Conservation (phyloP, 2,797 vertebrate species). For the Capromys pilorides region DNA sequence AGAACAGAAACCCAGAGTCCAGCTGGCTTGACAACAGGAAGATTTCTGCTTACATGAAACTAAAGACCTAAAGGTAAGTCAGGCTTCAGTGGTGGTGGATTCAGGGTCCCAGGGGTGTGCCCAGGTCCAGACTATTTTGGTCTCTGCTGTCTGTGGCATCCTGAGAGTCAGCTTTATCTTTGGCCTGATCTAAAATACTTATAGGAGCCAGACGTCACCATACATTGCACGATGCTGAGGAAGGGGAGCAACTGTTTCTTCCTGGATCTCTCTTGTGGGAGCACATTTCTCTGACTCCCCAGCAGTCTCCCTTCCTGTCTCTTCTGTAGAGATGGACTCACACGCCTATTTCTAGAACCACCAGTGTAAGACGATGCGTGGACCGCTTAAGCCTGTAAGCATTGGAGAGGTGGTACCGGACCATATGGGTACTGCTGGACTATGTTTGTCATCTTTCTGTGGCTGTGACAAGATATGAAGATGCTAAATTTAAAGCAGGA, state of each 20-base stretch:
- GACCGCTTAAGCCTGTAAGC: not conserved
- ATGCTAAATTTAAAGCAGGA: not conserved
- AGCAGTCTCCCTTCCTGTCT: not conserved
- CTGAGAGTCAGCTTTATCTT: not conserved
- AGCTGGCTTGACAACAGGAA: constrained; percentile 15
- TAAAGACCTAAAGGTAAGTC: constrained; percentile 1
- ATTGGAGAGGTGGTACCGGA: not conserved
- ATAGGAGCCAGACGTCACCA: not conserved
- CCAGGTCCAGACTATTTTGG: not conserved
- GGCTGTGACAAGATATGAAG: not conserved
- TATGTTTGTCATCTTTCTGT: not conserved
- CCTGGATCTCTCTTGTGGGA: not conserved
- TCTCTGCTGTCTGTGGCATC: not conserved
- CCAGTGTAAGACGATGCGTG: not conserved
- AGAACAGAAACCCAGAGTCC: constrained; percentile 18
- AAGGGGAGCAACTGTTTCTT: not conserved
- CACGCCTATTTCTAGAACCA: not conserved
- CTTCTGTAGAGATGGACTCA: not conserved
- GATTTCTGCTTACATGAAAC: constrained; percentile 21
- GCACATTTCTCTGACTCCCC: not conserved
- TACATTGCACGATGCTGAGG: not conserved
- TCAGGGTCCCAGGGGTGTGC: not conserved
- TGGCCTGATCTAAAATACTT: not conserved
- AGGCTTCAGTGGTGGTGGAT: constrained; percentile 7
- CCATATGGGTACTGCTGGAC: not conserved